Evolutionary conservation across 2,113 vertebrate species (phyloP), one percentile per base, ranked within the genome.

Genomic region (Tenebrosternarchus preto): DNA sequence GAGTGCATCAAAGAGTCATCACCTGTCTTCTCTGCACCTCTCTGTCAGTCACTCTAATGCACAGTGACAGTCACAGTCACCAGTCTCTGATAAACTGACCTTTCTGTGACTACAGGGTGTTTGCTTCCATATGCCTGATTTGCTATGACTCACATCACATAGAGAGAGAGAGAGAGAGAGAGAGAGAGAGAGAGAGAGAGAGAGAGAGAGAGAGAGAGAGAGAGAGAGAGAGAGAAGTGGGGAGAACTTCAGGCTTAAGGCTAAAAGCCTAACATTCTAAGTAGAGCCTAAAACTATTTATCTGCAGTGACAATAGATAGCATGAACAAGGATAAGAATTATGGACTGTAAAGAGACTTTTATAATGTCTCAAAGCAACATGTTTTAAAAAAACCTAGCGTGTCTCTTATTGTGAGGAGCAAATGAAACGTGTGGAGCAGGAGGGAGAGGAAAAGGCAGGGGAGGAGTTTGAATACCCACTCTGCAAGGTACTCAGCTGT

Each of bases 81-180:
- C 33, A 50, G 6, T 27, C 64, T 76, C 80, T 25, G 63, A 68
- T 70, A 55, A 81, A 66, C 27, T 77, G 76, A 56, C 57, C 70
- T 75, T 78, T 74, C 57, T 57, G 5, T 78, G 77, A 71, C 71
- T 57, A 64, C 83, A 81, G 70, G 83, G 66, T 78, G 56, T 70
- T 20, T 57, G 55, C 79, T 59, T 60, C 53, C 31, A 43, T 72
- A 59, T 53, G 33, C 56, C 31, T 64, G 25, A 71, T 27, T 29
- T 72, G 25, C 24, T 16, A 77, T 24, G 24, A 77, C 20, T 56
- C 74, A 68, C 3, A 15, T 20, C 46, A 55, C 19, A 64, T 24
- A 66, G n/a, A n/a, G n/a, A n/a, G n/a, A n/a, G n/a, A n/a, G n/a
- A n/a, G n/a, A n/a, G n/a, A n/a, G n/a, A n/a, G 12, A 77, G 43